Conservation (phyloP, 1,140 invertebrate species). For the Eumaeus atala region DNA sequence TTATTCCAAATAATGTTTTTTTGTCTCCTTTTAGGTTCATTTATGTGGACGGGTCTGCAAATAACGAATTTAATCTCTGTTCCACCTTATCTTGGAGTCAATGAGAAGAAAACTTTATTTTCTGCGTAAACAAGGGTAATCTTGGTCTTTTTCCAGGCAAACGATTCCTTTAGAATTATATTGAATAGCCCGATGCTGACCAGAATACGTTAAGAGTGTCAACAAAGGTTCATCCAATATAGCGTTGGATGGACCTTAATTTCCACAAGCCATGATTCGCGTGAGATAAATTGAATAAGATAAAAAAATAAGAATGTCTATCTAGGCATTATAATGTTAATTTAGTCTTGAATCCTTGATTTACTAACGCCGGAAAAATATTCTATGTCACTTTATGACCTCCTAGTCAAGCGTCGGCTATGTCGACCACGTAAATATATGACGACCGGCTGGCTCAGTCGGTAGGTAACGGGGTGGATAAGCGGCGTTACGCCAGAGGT, state of each 20-base stretch:
- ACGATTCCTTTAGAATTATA: constrained; percentile 48
- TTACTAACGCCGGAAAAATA: too few relatives aligned
- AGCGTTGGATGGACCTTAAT: constrained; percentile 6
- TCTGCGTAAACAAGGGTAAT: constrained; percentile 67
- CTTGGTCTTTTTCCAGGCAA: constrained; percentile 54
- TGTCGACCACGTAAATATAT: too few relatives aligned
- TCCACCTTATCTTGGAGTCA: constrained; percentile 56
- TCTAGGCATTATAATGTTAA: too few relatives aligned
- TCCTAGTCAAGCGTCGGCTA: too few relatives aligned
- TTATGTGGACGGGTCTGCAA: constrained; percentile 55
- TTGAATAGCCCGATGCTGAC: constrained; percentile 55
- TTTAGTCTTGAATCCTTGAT: too few relatives aligned
- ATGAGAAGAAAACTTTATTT: constrained; percentile 70
- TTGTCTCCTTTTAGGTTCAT: constrained; percentile 45
- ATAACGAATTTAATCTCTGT: constrained; percentile 65
- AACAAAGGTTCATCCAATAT: constrained; percentile 12
- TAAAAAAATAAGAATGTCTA: not conserved
- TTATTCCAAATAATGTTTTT: constrained; percentile 68
- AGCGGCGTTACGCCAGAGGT: too few relatives aligned
- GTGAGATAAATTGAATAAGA: not conserved
- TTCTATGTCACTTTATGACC: too few relatives aligned
- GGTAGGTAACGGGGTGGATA: too few relatives aligned
- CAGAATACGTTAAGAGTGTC: constrained; percentile 54
- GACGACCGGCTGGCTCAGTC: too few relatives aligned
- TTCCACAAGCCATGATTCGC: not conserved